Evolutionary conservation across 2,888 invertebrate genomes (phyloP).

Genomic region (Oconnorella tubifera): DNA sequence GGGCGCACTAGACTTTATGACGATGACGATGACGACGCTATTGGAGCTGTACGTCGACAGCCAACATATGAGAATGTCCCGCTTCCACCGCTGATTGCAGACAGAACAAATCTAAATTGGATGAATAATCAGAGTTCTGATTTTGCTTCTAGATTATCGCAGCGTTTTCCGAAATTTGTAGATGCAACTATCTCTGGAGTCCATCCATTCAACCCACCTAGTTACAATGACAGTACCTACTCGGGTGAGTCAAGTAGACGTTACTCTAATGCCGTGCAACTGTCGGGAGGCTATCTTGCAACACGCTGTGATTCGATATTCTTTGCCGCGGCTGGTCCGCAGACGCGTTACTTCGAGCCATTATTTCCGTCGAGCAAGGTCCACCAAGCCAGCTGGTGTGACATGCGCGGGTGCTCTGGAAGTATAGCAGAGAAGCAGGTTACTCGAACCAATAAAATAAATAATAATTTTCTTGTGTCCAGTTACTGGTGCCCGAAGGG

Average conservation of each 20-base stretch:
- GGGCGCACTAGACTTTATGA: conserved; percentile 10
- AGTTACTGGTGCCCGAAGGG: too few species aligned
- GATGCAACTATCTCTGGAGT: neutral
- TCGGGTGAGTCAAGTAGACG: neutral
- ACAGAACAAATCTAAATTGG: too few species aligned
- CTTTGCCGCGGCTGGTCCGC: neutral
- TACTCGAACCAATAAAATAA: too few species aligned
- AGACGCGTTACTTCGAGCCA: neutral
- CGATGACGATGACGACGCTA: conserved; percentile 3
- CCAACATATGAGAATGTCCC: conserved; percentile 16
- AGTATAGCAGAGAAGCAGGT: too few species aligned
- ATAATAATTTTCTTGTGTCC: too few species aligned
- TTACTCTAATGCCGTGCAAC: neutral
- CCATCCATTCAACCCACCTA: neutral
- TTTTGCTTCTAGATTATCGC: neutral
- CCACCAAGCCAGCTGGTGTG: neutral
- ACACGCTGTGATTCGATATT: conserved; percentile 2
- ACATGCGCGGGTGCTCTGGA: neutral
- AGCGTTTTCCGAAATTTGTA: neutral
- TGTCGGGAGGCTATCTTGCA: neutral
- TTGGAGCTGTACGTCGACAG: neutral
- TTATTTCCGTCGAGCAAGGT: neutral
- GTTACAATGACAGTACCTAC: neutral
- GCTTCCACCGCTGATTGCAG: neutral
- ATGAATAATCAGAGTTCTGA: neutral